Evolutionary conservation across 2,113 vertebrate species (phyloP).

Genomic region (Xiphophorus hellerii): DNA sequence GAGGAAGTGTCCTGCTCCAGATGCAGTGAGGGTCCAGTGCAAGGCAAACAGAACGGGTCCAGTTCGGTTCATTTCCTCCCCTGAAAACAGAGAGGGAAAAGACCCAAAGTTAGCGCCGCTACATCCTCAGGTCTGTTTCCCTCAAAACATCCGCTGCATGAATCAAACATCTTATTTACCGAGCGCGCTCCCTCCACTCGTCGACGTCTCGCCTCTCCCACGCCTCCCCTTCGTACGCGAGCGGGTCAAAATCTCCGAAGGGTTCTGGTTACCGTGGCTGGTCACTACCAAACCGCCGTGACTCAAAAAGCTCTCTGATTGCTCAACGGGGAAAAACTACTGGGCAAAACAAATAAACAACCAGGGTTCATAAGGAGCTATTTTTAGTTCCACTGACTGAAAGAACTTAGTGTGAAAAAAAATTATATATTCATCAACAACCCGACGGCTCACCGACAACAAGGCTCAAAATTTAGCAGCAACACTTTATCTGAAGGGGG

Average conservation of each 20-base stretch:
- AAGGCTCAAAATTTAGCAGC: too few species aligned
- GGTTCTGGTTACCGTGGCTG: conserved; percentile 54
- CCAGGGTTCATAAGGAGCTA: conserved; percentile 43
- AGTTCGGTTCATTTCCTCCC: conserved; percentile 62
- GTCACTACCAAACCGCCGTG: conserved; percentile 47
- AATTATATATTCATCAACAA: neutral
- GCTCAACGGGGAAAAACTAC: conserved; percentile 28
- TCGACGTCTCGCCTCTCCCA: conserved; percentile 33
- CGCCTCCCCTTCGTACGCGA: conserved; percentile 25
- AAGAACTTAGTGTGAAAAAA: conserved; percentile 15
- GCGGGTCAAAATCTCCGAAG: conserved; percentile 52
- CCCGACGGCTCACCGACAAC: too few species aligned
- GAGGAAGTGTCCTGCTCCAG: conserved; percentile 58
- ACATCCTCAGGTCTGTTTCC: conserved; percentile 80
- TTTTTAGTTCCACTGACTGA: conserved; percentile 51
- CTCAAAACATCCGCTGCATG: conserved; percentile 85
- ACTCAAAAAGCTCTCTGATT: conserved; percentile 67
- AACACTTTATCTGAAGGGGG: too few species aligned
- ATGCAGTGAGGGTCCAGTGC: conserved; percentile 61
- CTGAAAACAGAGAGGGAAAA: conserved; percentile 29
- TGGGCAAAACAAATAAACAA: conserved; percentile 63
- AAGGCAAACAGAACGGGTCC: conserved; percentile 63
- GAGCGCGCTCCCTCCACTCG: conserved; percentile 25
- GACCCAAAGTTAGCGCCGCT: conserved; percentile 60
- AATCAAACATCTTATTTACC: conserved; percentile 81